Conservation (phyloP, 2,113 vertebrate genomes). For the Picathartes gymnocephalus region DNA sequence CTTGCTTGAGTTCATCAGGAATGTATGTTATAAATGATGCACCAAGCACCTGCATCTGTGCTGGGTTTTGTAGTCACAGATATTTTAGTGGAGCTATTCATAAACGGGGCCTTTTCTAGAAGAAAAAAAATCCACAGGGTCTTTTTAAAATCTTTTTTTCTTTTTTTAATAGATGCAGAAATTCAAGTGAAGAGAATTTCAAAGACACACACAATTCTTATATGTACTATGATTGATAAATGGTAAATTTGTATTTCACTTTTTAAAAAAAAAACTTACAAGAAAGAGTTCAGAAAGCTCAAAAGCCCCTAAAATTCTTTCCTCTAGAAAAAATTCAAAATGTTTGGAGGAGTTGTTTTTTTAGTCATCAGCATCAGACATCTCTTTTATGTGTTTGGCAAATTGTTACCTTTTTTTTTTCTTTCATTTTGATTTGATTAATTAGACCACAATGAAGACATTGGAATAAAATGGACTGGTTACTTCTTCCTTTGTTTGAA, state of each 20-base stretch:
- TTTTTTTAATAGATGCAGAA: background rate
- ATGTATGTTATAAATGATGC: background rate
- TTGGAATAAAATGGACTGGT: slow-evolving; percentile 43
- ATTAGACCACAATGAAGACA: slow-evolving; percentile 70
- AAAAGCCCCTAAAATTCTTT: background rate
- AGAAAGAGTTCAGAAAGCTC: slow-evolving; percentile 36
- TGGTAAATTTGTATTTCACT: slow-evolving; percentile 4
- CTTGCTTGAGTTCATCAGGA: slow-evolving; percentile 4
- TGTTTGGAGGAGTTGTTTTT: slow-evolving; percentile 55
- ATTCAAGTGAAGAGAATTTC: background rate
- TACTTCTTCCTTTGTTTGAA: slow-evolving; percentile 64
- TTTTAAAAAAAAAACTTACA: slow-evolving; percentile 14
- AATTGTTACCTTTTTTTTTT: slow-evolving; percentile 42
- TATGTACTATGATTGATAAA: background rate
- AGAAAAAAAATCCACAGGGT: background rate
- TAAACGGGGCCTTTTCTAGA: background rate
- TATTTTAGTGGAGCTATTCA: background rate
- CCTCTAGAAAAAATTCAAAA: background rate
- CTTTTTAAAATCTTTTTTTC: accelerated
- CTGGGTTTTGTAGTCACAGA: background rate
- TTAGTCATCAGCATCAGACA: slow-evolving; percentile 66
- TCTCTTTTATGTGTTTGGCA: slow-evolving; percentile 62
- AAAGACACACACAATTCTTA: background rate
- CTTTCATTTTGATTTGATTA: slow-evolving; percentile 65
- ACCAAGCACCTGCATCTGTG: background rate